Evolutionary conservation across 2,888 invertebrate species (phyloP), one percentile per base, ranked within the genome.

Genomic region (Actias luna): DNA sequence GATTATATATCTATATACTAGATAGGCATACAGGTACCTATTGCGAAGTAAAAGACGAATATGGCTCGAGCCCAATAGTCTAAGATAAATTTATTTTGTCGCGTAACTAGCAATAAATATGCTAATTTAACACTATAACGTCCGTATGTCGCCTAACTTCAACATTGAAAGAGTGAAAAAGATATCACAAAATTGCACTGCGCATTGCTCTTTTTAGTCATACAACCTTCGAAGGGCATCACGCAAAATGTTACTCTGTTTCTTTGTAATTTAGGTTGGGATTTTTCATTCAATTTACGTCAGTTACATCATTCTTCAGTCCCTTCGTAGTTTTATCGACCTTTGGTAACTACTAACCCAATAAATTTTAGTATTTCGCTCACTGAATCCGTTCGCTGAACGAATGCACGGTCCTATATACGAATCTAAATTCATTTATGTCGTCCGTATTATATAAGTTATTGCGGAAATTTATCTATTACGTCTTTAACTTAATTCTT

Each of bases 291-390:
- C 73, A 73, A 69, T 84, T 84, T 83, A 78, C 76, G 78, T 75
- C 83, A 89, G 83, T 84, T 90, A 89, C 85, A 86, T 71, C 87
- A 69, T 91, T 91, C 77, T 80, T 78, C 73, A 76, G 77, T 78
- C 74, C 80, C 74, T 73, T 68, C 74, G 77, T 83, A 87, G 86
- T 90, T 92, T 92, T 92, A 92, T 92, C 92, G 92, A 92, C 92
- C 92, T 91, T 89, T 85, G 86, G 91, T 87, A 85, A 92, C 92
- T 92, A 92, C 91, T 92, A 92, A 92, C 92, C 92, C 80, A 92
- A 92, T 92, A 92, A 92, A 92, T 92, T 92, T 92, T 79, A 90
- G 92, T 90, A 92, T 91, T 92, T 92, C 92, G 89, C 86, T 89
- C 88, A 90, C 85, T 89, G 91, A 87, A 89, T 90, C 89, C 88